Evolutionary conservation across 1,140 invertebrate species (phyloP), one percentile per base, ranked within the genome.

Genomic region (Diachasmimorpha longicaudata): DNA sequence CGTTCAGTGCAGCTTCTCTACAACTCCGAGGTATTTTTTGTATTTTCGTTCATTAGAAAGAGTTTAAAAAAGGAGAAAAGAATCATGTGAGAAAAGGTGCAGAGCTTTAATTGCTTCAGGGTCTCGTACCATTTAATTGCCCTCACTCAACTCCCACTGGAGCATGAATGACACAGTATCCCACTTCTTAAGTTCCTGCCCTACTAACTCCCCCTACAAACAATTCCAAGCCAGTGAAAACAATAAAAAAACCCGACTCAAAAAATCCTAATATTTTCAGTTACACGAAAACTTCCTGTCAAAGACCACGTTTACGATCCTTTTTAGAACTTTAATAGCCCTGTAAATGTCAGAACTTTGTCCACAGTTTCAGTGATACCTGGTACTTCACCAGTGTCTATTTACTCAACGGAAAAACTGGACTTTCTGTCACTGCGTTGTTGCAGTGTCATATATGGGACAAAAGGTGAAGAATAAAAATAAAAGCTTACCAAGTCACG

Each of bases 91-190:
- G 58, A 0, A 23, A 68, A 68, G n/a, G 31, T 44, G 63, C 72
- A 68, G 72, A 48, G 58, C 16, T 74, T 74, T 74, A 74, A 74
- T 74, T 74, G 68, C 72, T 67, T 74, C 72, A 72, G 36, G 31
- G 46, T 39, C 25, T 74, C 63, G 58, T 63, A 63, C 66, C 63
- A n/a, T 42, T 39, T 74, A 74, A 74, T 74, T 74, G 72, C 39
- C 58, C 72, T 48, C 44, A 68, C 58, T 74, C 21, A 11, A 9
- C 36, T 68, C 25, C 39, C 23, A 70, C 68, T 69, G 39, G 31
- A 14, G 19, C 42, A 71, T 14, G 69, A 71, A 48, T 71, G 69
- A 52, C 44, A 73, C 58, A 72, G 52, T 72, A 13, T 31, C 55
- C 52, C n/a, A 58, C 13, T 63, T 67, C 36, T 36, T n/a, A 19